Evolutionary conservation across 2,113 vertebrate species (phyloP), one percentile per base, ranked within the genome.

Genomic region (Talpa occidentalis): DNA sequence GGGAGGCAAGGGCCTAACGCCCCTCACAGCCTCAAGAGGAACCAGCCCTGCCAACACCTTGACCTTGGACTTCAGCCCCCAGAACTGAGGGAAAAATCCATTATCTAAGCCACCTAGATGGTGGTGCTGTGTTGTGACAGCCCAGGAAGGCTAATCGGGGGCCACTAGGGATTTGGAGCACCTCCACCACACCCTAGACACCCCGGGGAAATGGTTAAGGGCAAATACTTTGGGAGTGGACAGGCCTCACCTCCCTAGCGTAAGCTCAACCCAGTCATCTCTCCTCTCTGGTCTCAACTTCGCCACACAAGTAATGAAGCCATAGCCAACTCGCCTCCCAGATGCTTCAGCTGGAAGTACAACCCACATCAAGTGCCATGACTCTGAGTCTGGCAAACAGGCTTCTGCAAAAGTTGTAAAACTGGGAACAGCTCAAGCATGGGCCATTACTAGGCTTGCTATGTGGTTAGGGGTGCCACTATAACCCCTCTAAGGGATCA

Each of bases 1-100:
- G 16, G 0, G 1, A 10, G 14, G 2, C 72, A 56, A 1, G 5
- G 42, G 10, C 66, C 56, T 59, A 32, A 49, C 0, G 12, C 22
- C 73, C 42, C 19, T 62, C 17, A 0, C 11, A 24, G 28, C 7
- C 24, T 30, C 35, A 9, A 26, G 10, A 14, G 32, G 21, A 82
- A 7, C 10, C 30, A 30, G 3, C 26, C 16, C 26, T 22, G 10
- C 26, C 17, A 11, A 73, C 16, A 9, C 28, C 24, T 42, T 9
- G 40, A 40, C 9, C 70, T 81, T 24, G 3, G 35, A n/a, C 69
- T 54, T 77, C 32, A 22, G 42, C 35, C n/a, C 80, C 30, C 32
- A 47, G 54, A 28, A 54, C n/a, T 2, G 12, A 1, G 17, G 32
- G 56, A 32, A 32, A 19, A 19, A 22, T 11, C 40, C 47, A 40